Percentiles rank a stretch among this genome's conserved stretches.
phyloP scores from a whole-genome alignment of 2,888 invertebrate genomes.

The Trypoxylon attenuatum region DNA sequence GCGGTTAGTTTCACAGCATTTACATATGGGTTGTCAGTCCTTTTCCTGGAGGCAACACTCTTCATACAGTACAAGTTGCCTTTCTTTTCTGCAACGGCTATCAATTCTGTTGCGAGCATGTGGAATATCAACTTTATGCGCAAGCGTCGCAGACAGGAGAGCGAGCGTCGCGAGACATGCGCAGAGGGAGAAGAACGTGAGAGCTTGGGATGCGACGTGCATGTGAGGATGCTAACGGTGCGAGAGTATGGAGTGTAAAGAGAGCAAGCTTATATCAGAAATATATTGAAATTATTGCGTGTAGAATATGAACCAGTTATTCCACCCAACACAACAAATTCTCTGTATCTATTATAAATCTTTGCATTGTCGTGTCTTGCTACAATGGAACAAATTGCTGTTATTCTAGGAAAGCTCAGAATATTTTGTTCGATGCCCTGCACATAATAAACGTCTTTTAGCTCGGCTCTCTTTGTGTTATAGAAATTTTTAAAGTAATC shows the following conservation, averaged over 20 bases:
- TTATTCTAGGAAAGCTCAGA: conserved; percentile 6
- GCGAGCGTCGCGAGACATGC: too few relatives aligned
- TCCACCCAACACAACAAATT: too few relatives aligned
- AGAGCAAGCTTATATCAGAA: too few relatives aligned
- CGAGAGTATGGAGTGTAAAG: too few relatives aligned
- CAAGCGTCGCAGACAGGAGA: too few relatives aligned
- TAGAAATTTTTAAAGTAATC: background rate
- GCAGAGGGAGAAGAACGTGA: too few relatives aligned
- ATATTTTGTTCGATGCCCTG: conserved; percentile 9
- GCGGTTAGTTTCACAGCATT: background rate
- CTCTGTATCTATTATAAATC: background rate
- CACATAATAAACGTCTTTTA: conserved; percentile 5
- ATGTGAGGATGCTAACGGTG: too few relatives aligned
- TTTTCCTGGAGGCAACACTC: background rate
- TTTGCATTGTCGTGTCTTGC: background rate
- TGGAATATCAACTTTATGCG: too few relatives aligned
- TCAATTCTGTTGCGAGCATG: background rate
- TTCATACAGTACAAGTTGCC: background rate
- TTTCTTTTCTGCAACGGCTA: background rate
- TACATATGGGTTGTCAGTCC: background rate
- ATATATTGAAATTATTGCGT: too few relatives aligned
- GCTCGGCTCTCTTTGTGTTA: background rate
- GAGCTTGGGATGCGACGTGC: too few relatives aligned
- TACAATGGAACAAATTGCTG: background rate
- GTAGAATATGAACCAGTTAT: too few relatives aligned